Evolutionary conservation across 2,113 vertebrate species (phyloP), one percentile per base, ranked within the genome.

Genomic region (Channa maculata): DNA sequence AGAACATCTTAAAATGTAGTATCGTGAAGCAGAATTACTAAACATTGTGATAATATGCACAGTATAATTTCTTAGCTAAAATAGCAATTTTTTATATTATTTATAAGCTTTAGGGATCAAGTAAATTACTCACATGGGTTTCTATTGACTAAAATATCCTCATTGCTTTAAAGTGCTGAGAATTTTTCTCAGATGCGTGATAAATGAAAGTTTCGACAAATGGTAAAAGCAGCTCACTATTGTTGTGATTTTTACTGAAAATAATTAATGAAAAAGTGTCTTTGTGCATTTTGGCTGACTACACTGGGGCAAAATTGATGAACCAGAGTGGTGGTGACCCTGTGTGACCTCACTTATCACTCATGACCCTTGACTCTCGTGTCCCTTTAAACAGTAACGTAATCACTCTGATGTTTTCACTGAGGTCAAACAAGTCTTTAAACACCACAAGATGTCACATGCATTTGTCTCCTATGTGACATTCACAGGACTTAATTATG

Each of bases 331-430:
- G 63, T 60, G 71, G 72, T 46, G 72, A 82, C 85, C 80, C 73
- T 15, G 37, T n/a, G 71, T 84, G 88, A 89, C 87, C 90, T 87
- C 86, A 86, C 87, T 88, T 86, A 92, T 92, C 89, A 88, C 80
- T 84, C 46, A 53, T 24, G 86, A 88, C 88, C 87, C 76, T 65
- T 85, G 64, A 87, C 73, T 74, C 75, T 66, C 63, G 73, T 50
- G 67, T 76, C 82, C 80, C 61, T 87, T 90, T 84, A 90, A 80
- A 85, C 83, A 77, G 73, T 90, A 77, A 80, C 52, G 88, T 84
- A 85, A 92, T 92, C 86, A 86, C 83, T 89, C 83, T 87, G 13
- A 78, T 83, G 80, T 86, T 87, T 73, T 85, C 80, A 49, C 59
- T 65, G 77, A 53, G 76, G 83, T 87, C 86, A 87, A 64, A 79